Base-by-base conservation (phyloP, 2,797 vertebrate species). In the Taeniopygia guttata region DNA sequence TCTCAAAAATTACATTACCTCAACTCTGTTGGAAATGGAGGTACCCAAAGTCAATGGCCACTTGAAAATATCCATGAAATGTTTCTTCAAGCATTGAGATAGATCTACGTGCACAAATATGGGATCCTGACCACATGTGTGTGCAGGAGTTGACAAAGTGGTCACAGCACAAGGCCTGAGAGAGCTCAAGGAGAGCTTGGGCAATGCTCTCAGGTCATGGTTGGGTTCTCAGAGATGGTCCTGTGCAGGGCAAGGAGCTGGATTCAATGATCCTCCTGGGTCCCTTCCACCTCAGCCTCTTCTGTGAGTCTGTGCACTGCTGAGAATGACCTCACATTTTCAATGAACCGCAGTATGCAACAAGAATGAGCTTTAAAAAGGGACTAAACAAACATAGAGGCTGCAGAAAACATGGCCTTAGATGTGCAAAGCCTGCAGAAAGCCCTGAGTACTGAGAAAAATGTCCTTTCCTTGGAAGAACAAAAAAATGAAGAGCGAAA, bases 141-240 rank as follows among this genome's bases (percentile, higher is more conserved):
- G 62, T 13, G 76, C 40, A 25, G n/a, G 22, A 36, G 11, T 10
- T 58, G 62, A 4, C 4, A 42, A 32, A 62, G 32, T 18, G 49
- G 26, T 48, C 36, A 32, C 49, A 56, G 36, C 66, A 43, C 6
- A 56, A 16, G 42, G 17, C 21, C 15, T 63, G 34, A 15, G 49
- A 78, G 49, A 42, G 43, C 66, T 49, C 42, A 27, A 6, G 56
- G 36, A 63, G 17, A 30, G 49, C 17, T 27, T 36, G 58, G 49
- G 36, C 32, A 36, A 2, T 9, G 36, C 42, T 32, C 36, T 43
- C 0, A 0, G 36, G 58, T 63, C 58, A 4, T 27, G 18, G 18
- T 43, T 74, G 69, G 49, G 32, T 42, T 78, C 56, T 10, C 16
- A 26, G 49, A 34, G 36, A 18, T 36, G 49, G 17, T 11, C 14